Percentiles rank a stretch among this genome's conserved stretches.
These are phyloP conservation scores for Mactromeris polynyma DNA, from an alignment of 2,888 invertebrate genomes.

Conservation along the genomic window DNA sequence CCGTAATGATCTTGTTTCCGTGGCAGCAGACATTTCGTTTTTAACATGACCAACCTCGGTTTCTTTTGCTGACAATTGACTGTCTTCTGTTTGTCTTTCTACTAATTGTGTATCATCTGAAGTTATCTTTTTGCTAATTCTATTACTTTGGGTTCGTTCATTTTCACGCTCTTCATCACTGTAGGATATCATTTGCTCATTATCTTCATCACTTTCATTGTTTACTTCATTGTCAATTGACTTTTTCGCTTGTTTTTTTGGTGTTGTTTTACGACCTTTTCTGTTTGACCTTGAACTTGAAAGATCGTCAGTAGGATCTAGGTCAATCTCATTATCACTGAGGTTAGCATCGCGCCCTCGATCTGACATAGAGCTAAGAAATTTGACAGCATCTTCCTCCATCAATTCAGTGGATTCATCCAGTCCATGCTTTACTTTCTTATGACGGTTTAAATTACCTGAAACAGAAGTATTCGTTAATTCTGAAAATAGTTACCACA, in stretches of 20 bases:
- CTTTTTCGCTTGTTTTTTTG: slow-evolving; percentile 66
- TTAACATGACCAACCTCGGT: slow-evolving; percentile 19
- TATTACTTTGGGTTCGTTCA: slow-evolving; percentile 39
- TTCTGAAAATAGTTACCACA: too few relatives aligned
- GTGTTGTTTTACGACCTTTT: slow-evolving; percentile 77
- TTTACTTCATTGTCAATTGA: slow-evolving; percentile 39
- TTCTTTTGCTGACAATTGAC: neutral
- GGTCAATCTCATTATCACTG: slow-evolving; percentile 32
- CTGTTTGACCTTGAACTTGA: slow-evolving; percentile 62
- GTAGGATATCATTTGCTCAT: slow-evolving; percentile 52
- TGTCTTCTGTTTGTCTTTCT: slow-evolving; percentile 41
- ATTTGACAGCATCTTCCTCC: slow-evolving; percentile 85
- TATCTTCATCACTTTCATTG: slow-evolving; percentile 57
- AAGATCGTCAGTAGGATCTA: slow-evolving; percentile 36
- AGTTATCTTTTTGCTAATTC: neutral
- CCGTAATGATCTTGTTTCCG: slow-evolving; percentile 38
- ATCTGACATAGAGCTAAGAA: slow-evolving; percentile 81
- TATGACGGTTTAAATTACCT: slow-evolving; percentile 86
- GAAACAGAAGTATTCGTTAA: too few relatives aligned
- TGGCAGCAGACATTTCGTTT: slow-evolving; percentile 7
- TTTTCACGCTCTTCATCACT: slow-evolving; percentile 69
- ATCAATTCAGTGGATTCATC: slow-evolving; percentile 81
- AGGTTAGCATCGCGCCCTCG: slow-evolving; percentile 54
- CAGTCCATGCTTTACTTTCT: slow-evolving; percentile 86
- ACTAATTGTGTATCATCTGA: slow-evolving; percentile 21